Evolutionary conservation across 92 coral and sea anemone genomes (phyloP), one percentile per base, ranked within the genome.

Genomic region (Epizoanthus ramosus): DNA sequence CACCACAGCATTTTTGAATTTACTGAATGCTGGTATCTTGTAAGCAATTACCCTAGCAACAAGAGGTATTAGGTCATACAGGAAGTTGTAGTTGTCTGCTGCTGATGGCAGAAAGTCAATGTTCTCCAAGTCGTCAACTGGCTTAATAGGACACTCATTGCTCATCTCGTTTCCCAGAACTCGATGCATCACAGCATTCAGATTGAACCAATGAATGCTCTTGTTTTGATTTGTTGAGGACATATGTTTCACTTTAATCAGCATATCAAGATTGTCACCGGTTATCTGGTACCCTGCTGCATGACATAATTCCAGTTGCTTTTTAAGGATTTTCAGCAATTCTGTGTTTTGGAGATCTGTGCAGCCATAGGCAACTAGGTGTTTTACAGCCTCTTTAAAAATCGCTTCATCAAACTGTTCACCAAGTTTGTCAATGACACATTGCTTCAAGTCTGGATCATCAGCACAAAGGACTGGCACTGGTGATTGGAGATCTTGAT

Each of bases 251-350:
- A 70, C 92, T 45, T 89, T 89, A 16, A 89, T 50, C 35, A 73
- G 28, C 10, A 89, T 31, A 45, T 89, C 92, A 8, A 85, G 47
- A 57, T 85, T 89, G 79, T 89, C 92, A 33, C 87, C 92, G 8
- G 80, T 80, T 9, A 89, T 80, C 76, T 89, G 87, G 63, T 67
- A 89, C 2, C 79, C 56, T 66, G 87, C 79, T 28, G 87, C 71
- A 16, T 57, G 57, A 19, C 18, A 15, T 17, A 83, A 22, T 57
- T 67, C 50, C 12, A 66, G 52, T n/a, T 67, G 79, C 22, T 73
- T 21, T 37, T 15, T 47, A 31, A 70, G 52, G 19, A 57, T 37
- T 31, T 41, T 37, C 21, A 80, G 73, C 39, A 66, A 39, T 43
- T 66, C 84, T 23, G 23, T 63, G 60, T 80, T 18, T 71, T 71